Evolutionary conservation across 2,888 invertebrate genomes (phyloP), one percentile per base, ranked within the genome.

Genomic region (Rhagonycha lutea): DNA sequence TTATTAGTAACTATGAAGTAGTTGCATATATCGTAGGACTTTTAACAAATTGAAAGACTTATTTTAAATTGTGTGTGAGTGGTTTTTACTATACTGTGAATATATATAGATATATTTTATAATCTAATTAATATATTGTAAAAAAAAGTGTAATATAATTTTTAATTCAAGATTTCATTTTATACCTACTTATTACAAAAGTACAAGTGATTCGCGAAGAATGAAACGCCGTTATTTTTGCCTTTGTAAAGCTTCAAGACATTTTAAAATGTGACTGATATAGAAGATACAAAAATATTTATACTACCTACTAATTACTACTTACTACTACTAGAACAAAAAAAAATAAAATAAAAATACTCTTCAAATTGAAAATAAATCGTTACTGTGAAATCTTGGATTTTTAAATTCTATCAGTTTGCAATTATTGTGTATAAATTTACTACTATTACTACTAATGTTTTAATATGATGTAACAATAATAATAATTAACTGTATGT

Each of bases 21-120:
- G 80, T 80, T 80, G 79, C 78, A 81, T 82, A 81, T 80, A 81
- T 82, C 79, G 82, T 83, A 83, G 82, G 83, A 83, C 83, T 85
- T 84, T 86, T 85, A 86, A 86, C 86, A 85, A 86, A 86, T 86
- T 86, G 82, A 85, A 85, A 85, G 84, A 86, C 85, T 84, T 85
- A 85, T 86, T 83, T 86, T 85, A 83, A 85, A 86, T 86, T 86
- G 84, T 85, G 84, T 83, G 85, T 84, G 84, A 83, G 85, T 76
- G 80, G 79, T 73, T 78, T 80, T 82, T 82, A 82, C 80, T 82
- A 82, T 80, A 82, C 79, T 80, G 82, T 82, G 82, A 81, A 76
- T 78, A 81, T 80, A 81, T 80, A 78, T 77, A 72, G 68, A 77
- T 78, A 65, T 65, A 65, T 47, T 47, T 47, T 47, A 47, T 47